phyloP scores from a whole-genome alignment of 37 sponge, comb jelly and placozoan genomes.

The Cliona cf. orientalis region DNA sequence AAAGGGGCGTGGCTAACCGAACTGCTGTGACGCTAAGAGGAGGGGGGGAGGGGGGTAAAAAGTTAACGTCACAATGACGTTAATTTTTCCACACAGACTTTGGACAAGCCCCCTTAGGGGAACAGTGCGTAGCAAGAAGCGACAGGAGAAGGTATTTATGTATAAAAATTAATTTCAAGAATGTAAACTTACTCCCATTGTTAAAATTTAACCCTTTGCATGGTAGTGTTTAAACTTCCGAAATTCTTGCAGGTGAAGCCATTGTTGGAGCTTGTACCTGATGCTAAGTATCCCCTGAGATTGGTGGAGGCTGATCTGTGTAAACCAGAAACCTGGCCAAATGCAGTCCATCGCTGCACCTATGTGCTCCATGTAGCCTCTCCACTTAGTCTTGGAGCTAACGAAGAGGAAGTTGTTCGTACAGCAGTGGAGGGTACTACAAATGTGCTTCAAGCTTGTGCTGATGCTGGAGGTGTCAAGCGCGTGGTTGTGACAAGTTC shows the following conservation, averaged over 20 bases:
- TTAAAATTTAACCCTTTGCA: too few relatives aligned
- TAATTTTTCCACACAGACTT: too few relatives aligned
- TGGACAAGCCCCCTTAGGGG: too few relatives aligned
- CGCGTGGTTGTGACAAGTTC: conserved; percentile 91
- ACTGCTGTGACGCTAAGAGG: too few relatives aligned
- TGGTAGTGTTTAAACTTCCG: too few relatives aligned
- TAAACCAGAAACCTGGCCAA: conserved; percentile 69
- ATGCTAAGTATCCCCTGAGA: conserved; percentile 73
- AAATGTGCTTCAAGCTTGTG: conserved; percentile 89
- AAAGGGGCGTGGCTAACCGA: too few relatives aligned
- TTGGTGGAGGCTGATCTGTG: conserved; percentile 87
- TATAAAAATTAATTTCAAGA: too few relatives aligned
- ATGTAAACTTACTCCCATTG: too few relatives aligned
- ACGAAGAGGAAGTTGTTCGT: conserved; percentile 35
- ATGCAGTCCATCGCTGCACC: conserved; percentile 80
- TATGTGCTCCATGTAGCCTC: conserved; percentile 94
- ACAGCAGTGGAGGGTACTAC: conserved; percentile 85
- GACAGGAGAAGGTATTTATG: conserved; percentile 68
- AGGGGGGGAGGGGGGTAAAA: too few relatives aligned
- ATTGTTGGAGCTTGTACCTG: conserved; percentile 62
- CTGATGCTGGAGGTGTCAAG: conserved; percentile 77
- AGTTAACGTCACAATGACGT: too few relatives aligned
- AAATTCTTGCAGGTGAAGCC: conserved; percentile 63
- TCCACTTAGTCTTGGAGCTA: too few relatives aligned
- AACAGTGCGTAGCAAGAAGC: conserved; percentile 65